Percentiles rank a stretch among this genome's conserved stretches.
Conservation (phyloP, 2,113 vertebrate species). For the Uria aalge region DNA sequence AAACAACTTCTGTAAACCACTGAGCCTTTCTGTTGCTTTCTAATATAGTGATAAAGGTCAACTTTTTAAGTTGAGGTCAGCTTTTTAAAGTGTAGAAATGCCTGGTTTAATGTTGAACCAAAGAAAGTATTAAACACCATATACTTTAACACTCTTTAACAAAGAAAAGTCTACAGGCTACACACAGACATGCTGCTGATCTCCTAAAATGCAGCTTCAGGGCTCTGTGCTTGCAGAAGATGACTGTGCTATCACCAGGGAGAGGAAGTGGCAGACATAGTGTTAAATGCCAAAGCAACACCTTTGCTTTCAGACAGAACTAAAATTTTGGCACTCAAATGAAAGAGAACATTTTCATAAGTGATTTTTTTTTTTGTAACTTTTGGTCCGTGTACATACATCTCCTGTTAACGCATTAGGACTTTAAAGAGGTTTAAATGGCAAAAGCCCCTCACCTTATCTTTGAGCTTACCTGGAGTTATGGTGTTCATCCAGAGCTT, state of each 20-base stretch:
- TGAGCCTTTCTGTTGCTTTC: not conserved
- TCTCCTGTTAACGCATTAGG: not conserved
- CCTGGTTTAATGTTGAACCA: not conserved
- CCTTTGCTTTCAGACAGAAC: not conserved
- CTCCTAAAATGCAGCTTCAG: not conserved
- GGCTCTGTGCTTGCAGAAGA: not conserved
- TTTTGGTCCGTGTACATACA: not conserved
- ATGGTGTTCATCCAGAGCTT: not conserved
- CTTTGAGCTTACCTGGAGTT: not conserved
- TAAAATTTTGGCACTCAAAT: not conserved
- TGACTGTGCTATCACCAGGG: not conserved
- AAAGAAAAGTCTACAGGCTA: not conserved
- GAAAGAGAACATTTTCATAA: not conserved
- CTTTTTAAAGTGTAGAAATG: not conserved
- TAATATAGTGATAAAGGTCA: not conserved
- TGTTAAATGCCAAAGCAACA: not conserved
- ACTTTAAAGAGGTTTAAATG: conserved; percentile 12
- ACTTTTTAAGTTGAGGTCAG: not conserved
- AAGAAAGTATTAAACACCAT: not conserved
- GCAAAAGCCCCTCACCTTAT: not conserved
- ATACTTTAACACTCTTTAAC: not conserved
- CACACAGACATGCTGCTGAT: fast-evolving
- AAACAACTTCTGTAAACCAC: not conserved
- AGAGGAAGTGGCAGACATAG: not conserved
- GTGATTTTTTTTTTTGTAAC: not conserved